Base-by-base conservation (phyloP, 2,888 invertebrate genomes). In the Ganaspis brasiliensis region DNA sequence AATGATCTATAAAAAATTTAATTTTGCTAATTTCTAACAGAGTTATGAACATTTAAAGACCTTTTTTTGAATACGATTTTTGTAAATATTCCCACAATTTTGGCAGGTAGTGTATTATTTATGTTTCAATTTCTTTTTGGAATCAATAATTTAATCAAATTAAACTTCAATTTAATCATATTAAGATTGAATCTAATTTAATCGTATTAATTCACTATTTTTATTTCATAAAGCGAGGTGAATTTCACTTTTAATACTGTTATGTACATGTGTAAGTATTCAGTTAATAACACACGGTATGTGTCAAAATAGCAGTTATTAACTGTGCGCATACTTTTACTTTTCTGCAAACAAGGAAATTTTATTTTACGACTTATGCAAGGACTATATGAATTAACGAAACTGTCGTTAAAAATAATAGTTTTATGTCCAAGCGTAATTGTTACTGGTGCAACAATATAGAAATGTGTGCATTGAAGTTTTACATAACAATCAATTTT, bases 301-400 rank as follows among this genome's bases (percentile, higher is more conserved):
- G 40, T 40, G 40, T 40, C 40, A 40, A 40, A 40, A 40, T 40
- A 10, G 40, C 12, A 40, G 40, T 40, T 40, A 40, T 40, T 40
- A 40, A 12, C 9, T 8, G 9, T 40, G 40, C 9, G 40, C 40
- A 40, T 40, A 40, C 40, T 40, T 40, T 40, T 40, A 40, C 40
- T 40, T 40, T 40, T 40, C 40, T 40, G 40, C 40, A 40, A 40
- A 40, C 40, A 40, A 40, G 40, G 40, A 40, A 40, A 40, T 40
- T 40, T 40, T 40, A 40, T 40, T 40, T 40, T 40, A 40, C 40
- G 40, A 40, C 40, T 40, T 40, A 40, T 40, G 40, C 40, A 40
- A 40, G 40, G 40, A 40, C 40, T 12, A 40, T 40, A 40, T 40
- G 40, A 40, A 40, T 40, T 40, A 40, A 40, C 5, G 12, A 40